Percentiles rank a stretch among this genome's conserved stretches.
These are phyloP conservation scores for Merops nubicus DNA, from an alignment of 2,113 vertebrate genomes.

Conservation along the genomic window DNA sequence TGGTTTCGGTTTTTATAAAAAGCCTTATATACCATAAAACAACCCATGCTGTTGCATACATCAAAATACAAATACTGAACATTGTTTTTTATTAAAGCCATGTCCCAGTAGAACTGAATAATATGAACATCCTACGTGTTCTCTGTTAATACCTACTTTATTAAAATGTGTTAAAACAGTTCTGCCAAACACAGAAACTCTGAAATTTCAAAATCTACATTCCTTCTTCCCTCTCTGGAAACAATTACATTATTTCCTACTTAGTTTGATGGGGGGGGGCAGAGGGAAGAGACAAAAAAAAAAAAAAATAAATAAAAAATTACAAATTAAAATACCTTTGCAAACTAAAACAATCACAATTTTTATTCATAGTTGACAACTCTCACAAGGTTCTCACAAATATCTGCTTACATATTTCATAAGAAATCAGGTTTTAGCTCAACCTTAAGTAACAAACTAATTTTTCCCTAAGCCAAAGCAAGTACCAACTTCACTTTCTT, in stretches of 20 bases:
- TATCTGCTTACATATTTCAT: not conserved
- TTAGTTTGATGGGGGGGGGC: not conserved
- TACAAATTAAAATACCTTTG: not conserved
- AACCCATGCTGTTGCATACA: not conserved
- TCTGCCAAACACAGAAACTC: not conserved
- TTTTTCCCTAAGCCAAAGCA: not conserved
- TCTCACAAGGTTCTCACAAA: not conserved
- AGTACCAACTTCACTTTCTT: not conserved
- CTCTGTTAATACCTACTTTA: not conserved
- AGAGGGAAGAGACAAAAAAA: too few relatives aligned
- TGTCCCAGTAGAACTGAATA: not conserved
- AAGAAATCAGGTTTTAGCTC: not conserved
- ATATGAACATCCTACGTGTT: not conserved
- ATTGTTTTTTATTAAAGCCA: not conserved
- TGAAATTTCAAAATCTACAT: not conserved
- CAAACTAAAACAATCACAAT: not conserved
- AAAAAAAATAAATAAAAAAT: not conserved
- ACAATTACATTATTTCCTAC: not conserved
- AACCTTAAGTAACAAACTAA: not conserved
- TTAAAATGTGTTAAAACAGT: not conserved
- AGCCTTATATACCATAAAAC: not conserved
- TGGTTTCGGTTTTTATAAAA: too few relatives aligned
- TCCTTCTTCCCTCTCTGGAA: not conserved
- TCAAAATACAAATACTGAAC: not conserved
- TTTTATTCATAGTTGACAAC: not conserved